Conservation (phyloP, 2,888 invertebrate species). For the Physocephala rufipes region DNA sequence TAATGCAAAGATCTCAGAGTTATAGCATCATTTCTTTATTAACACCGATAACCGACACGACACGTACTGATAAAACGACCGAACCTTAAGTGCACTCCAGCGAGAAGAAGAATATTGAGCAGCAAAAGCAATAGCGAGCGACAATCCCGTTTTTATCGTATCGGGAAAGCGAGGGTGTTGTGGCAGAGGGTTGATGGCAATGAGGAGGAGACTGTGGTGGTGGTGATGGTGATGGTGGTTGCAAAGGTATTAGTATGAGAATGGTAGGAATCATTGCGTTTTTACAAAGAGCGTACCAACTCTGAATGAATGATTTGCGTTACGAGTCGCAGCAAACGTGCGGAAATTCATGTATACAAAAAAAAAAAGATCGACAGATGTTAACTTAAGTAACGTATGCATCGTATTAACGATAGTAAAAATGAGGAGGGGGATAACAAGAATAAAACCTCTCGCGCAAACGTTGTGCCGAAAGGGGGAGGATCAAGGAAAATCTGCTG, state of each 20-base stretch:
- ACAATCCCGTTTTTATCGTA: no score
- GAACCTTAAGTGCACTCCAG: no score
- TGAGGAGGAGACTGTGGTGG: no score
- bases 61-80: neutral
- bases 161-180: neutral
- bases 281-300: neutral
- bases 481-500: neutral
- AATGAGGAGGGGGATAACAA: neutral
- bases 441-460: neutral
- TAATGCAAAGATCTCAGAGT: neutral
- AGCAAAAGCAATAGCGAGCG: no score
- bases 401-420: neutral
- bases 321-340: neutral
- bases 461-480: neutral
- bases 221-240: no score
- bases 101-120: no score
- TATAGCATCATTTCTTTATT: neutral
- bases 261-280: no score
- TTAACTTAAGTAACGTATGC: neutral
- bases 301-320: no score
- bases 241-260: no score
- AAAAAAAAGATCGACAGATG: constrained; percentile 4
- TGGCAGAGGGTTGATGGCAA: neutral
- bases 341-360: neutral
- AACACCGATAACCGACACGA: constrained; percentile 19